Evolutionary conservation across 2,888 invertebrate genomes (phyloP), one percentile per base, ranked within the genome.

Genomic region (Eilema sororculum): DNA sequence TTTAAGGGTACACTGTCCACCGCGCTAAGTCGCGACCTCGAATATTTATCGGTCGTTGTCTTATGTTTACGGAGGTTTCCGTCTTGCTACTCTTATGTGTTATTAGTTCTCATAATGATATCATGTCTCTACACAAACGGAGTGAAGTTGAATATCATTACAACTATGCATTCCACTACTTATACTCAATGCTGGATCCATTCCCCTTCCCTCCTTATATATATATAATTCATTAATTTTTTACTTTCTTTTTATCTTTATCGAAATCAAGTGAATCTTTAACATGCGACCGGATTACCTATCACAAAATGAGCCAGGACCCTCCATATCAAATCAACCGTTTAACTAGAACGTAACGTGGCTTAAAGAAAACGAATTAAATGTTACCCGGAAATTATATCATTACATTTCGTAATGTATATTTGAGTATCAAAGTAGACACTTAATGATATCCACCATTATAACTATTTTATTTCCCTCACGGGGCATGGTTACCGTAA

Each of bases 21-120:
- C 75, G 72, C 71, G 78, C 78, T 67, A 75, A 65, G 72, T 62
- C 77, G 82, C 83, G 87, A 89, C 89, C 90, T 92, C 89, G 86
- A 90, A 88, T 80, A 84, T 83, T 88, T 90, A 93, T 93, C 93
- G 93, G 93, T 90, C 93, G 87, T 91, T 90, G 92, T 88, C 90
- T 85, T 81, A 69, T 89, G 86, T 89, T 90, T 86, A 84, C 86
- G 88, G 88, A 92, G 88, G 85, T 84, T 91, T 90, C 89, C 80
- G 69, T 79, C 74, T 71, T 65, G 65, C 71, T 52, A 57, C 67
- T 75, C 72, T 74, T 73, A 78, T 57, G 68, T 72, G 73, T 74
- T 61, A 69, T 57, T 67, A 72, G 71, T 72, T 76, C 62, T 30
- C n/a, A 59, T 78, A 72, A 78, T 78, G 79, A 77, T 78, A 75